These are phyloP conservation scores for Ophion costatus DNA, from an alignment of 2,888 invertebrate genomes.

Conservation along the genomic window DNA sequence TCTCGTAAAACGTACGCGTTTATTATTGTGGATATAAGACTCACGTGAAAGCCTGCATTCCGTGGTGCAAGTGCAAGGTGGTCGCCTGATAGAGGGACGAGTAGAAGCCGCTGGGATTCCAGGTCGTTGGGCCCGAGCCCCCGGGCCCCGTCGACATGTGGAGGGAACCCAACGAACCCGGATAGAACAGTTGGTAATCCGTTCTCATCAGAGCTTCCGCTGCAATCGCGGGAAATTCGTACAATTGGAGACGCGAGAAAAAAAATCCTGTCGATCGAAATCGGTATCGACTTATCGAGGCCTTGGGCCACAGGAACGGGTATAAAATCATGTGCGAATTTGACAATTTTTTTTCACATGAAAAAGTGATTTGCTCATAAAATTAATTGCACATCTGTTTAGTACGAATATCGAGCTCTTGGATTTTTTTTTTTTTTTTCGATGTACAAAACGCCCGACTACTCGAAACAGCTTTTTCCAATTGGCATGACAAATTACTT, in stretches of 20 bases:
- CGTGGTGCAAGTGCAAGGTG: conserved; percentile 79
- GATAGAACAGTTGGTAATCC: conserved; percentile 82
- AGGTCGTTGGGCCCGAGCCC: conserved; percentile 75
- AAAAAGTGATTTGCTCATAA: no score
- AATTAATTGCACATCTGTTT: no score
- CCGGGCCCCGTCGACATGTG: conserved; percentile 79
- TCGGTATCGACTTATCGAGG: not conserved
- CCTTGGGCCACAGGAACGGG: no score
- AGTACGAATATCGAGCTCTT: no score
- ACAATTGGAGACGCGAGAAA: not conserved
- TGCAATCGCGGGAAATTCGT: not conserved
- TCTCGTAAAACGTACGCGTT: conserved; percentile 56
- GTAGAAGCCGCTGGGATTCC: conserved; percentile 81
- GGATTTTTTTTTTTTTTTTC: no score
- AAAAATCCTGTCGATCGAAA: not conserved
- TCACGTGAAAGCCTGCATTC: conserved; percentile 80
- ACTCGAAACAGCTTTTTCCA: no score
- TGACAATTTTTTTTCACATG: no score
- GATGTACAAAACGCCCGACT: no score
- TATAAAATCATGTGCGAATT: not conserved
- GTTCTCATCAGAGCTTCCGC: conserved; percentile 81
- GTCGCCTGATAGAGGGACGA: conserved; percentile 82
- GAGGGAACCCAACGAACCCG: conserved; percentile 80
- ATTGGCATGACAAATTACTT: no score
- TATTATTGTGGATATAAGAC: conserved; percentile 61